Percentiles rank a stretch among this genome's conserved stretches.
These are phyloP conservation scores for Heliconius congener DNA, from an alignment of 1,140 invertebrate species.

Conservation along the genomic window DNA sequence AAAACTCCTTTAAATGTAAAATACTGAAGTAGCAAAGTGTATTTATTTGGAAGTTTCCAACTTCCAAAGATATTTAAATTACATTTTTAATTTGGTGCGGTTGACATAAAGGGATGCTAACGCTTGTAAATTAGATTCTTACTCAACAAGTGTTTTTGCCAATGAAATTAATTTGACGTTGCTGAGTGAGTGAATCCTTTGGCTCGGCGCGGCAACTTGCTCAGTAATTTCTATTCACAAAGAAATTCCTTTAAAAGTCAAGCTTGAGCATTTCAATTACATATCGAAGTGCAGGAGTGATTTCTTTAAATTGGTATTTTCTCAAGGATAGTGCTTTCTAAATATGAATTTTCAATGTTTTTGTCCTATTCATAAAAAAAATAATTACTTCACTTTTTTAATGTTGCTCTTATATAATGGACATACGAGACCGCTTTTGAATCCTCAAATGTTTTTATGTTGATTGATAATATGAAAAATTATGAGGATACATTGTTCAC, in stretches of 20 bases:
- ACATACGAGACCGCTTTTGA: background rate
- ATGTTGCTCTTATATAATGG: background rate
- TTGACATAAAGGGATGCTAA: slow-evolving; percentile 5
- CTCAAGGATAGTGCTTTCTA: background rate
- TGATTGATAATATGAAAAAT: slow-evolving; percentile 13
- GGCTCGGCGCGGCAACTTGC: slow-evolving; percentile 1
- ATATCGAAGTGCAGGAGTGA: slow-evolving; percentile 12
- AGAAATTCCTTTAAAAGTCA: slow-evolving; percentile 21
- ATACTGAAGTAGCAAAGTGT: background rate
- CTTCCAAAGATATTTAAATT: slow-evolving; percentile 2
- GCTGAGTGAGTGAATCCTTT: slow-evolving; percentile 26
- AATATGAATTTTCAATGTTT: background rate
- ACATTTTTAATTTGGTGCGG: slow-evolving; percentile 8
- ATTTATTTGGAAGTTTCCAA: background rate
- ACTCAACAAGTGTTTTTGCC: slow-evolving; percentile 13
- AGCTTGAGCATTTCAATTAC: slow-evolving; percentile 15
- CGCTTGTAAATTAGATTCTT: slow-evolving; percentile 23
- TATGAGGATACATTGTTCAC: slow-evolving; percentile 6
- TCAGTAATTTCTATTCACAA: slow-evolving; percentile 9
- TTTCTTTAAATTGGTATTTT: background rate
- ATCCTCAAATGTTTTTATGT: background rate
- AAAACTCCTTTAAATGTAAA: background rate
- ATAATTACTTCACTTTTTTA: no score
- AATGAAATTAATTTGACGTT: slow-evolving; percentile 36
- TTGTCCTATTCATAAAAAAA: no score